Conservation (phyloP, 2,797 vertebrate genomes). For the Sebastes variabilis region DNA sequence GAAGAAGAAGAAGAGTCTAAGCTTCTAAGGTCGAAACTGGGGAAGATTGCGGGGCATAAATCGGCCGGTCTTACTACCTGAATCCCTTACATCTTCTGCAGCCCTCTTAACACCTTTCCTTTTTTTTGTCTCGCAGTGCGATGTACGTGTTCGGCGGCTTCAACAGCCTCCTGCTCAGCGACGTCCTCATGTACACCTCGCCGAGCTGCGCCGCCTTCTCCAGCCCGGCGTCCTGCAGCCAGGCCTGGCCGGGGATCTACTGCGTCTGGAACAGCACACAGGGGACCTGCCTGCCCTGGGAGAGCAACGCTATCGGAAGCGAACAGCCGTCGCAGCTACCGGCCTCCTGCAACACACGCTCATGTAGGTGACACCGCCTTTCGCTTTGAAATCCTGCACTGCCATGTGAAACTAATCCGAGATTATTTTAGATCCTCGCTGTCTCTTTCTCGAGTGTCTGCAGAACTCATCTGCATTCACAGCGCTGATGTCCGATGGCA, state of each 20-base stretch:
- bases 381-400: neutral
- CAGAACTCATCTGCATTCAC: constrained; percentile 26
- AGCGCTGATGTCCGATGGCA: constrained; percentile 2
- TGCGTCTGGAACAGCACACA: constrained; percentile 87
- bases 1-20: constrained; percentile 7
- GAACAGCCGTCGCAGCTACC: constrained; percentile 76
- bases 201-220: constrained; percentile 86
- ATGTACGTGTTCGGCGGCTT: constrained; percentile 98
- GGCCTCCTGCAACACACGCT: constrained; percentile 83
- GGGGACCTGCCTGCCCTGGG: constrained; percentile 86
- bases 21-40: neutral
- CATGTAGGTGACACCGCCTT: constrained; percentile 77
- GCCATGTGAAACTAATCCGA: neutral
- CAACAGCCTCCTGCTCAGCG: constrained; percentile 95
- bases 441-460: neutral
- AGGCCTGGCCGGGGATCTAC: constrained; percentile 84
- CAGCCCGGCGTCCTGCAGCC: constrained; percentile 75
- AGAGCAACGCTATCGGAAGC: constrained; percentile 39
- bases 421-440: neutral
- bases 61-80: neutral
- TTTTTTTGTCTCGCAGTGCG: constrained; percentile 72
- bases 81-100: neutral
- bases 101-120: neutral
- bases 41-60: neutral
- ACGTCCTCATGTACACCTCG: constrained; percentile 89